phyloP scores from a whole-genome alignment of 2,113 vertebrate species.

The Apodemus speciosus region DNA sequence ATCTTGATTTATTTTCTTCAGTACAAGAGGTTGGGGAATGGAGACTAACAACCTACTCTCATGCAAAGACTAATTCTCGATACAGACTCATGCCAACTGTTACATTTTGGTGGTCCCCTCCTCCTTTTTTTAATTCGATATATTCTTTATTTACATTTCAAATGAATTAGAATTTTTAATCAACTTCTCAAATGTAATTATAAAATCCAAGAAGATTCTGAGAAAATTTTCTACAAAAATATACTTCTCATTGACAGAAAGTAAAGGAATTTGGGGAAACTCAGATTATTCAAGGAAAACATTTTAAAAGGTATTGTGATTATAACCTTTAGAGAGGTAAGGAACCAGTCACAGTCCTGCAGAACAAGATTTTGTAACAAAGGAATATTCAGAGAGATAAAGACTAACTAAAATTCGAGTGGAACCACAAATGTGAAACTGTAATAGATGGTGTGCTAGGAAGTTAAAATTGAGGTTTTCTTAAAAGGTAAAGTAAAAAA shows the following conservation, averaged over 20 bases:
- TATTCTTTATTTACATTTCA: no score
- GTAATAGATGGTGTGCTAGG: background rate
- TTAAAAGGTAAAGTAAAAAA: background rate
- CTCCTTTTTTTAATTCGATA: no score
- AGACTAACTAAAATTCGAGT: background rate
- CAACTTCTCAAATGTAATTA: background rate
- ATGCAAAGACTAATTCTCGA: slow-evolving; percentile 29
- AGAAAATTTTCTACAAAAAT: background rate
- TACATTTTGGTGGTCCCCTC: background rate
- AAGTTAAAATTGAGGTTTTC: slow-evolving; percentile 14
- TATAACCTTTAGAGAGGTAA: background rate
- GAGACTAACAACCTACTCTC: background rate
- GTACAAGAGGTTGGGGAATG: background rate
- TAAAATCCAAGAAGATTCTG: background rate
- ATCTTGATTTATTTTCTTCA: background rate
- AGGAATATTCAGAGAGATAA: background rate
- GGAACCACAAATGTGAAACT: background rate
- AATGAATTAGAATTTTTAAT: slow-evolving; percentile 45
- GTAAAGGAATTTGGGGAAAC: background rate
- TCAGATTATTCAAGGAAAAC: background rate
- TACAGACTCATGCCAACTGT: background rate
- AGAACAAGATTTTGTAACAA: background rate
- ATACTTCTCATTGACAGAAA: background rate
- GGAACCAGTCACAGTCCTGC: background rate
- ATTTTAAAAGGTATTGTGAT: background rate